Base-by-base conservation (phyloP, 1,140 invertebrate genomes). In the Halictus rubicundus region DNA sequence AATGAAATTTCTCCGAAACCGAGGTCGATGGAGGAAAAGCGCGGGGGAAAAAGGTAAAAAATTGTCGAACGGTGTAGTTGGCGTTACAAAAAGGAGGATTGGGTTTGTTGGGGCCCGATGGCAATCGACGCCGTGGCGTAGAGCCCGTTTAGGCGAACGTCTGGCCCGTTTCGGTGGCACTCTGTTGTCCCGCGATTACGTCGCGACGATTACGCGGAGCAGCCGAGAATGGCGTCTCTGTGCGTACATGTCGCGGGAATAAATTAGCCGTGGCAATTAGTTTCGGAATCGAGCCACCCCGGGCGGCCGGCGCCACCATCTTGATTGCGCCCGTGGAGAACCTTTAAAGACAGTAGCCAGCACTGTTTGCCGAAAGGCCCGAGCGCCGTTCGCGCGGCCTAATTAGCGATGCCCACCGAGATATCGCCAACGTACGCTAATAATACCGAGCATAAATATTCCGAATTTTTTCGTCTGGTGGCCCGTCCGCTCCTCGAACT, bases 211-310 rank as follows among this genome's bases (percentile, higher is more conserved):
- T 91, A 89, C 83, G 83, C 73, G 80, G 32, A 5, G 87, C 87
- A 88, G 77, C 68, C 80, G 85, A 92, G 89, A 92, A 92, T 87
- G 88, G 88, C 78, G 87, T 86, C 89, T 91, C 90, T 92, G 90
- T 91, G 89, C 88, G 85, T 88, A 87, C 80, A 91, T 91, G 91
- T 91, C 91, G 91, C 89, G 87, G 86, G 90, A 88, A 92, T 93
- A 92, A 93, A 92, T 92, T 93, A 93, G 91, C 89, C 91, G 88
- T 88, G 86, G 91, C 92, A 93, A 93, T 92, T 93, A 93, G 92
- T 92, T 93, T 92, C 82, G 90, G 89, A 90, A 92, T 92, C 90
- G 92, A 89, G 87, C 89, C 80, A 91, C 88, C 87, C 84, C 89
- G 91, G 91, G 90, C 91, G 90, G 90, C 89, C 91, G 91, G 91